Evolutionary conservation across 64 coral and sea anemone species (phyloP).

Genomic region (Actinia equina): DNA sequence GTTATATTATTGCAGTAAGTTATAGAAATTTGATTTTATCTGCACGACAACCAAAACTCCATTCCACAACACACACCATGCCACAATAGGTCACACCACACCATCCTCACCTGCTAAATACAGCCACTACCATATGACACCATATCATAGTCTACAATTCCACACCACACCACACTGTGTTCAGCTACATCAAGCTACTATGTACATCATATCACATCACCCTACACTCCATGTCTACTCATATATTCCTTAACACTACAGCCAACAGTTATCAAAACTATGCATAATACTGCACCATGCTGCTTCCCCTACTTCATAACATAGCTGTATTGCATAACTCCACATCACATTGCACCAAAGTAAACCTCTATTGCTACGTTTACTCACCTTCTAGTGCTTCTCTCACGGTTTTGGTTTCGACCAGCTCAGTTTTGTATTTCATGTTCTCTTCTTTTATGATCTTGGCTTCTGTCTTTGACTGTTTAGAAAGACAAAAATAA

Average conservation of each 20-base stretch:
- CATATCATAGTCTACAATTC: neutral
- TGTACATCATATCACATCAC: neutral
- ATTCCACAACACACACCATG: too few species aligned
- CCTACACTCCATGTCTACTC: too few species aligned
- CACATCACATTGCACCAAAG: neutral
- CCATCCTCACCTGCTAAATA: too few species aligned
- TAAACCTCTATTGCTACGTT: neutral
- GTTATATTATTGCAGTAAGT: too few species aligned
- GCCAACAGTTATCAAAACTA: neutral
- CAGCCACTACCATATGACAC: too few species aligned
- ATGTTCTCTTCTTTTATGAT: constrained; percentile 51
- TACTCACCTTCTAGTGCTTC: constrained; percentile 61
- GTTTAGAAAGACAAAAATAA: neutral
- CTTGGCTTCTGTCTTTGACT: constrained; percentile 62
- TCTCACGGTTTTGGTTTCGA: constrained; percentile 44
- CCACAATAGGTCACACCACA: too few species aligned
- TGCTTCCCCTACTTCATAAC: neutral
- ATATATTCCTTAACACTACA: too few species aligned
- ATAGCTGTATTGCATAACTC: neutral
- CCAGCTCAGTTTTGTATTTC: constrained; percentile 38
- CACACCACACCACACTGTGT: neutral
- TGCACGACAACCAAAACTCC: too few species aligned
- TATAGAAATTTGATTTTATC: too few species aligned
- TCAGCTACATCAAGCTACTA: neutral
- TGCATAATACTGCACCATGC: neutral